Percentiles rank a stretch among this genome's conserved stretches.
phyloP scores from a whole-genome alignment of 2,113 vertebrate genomes.

The Siniperca knerii region DNA sequence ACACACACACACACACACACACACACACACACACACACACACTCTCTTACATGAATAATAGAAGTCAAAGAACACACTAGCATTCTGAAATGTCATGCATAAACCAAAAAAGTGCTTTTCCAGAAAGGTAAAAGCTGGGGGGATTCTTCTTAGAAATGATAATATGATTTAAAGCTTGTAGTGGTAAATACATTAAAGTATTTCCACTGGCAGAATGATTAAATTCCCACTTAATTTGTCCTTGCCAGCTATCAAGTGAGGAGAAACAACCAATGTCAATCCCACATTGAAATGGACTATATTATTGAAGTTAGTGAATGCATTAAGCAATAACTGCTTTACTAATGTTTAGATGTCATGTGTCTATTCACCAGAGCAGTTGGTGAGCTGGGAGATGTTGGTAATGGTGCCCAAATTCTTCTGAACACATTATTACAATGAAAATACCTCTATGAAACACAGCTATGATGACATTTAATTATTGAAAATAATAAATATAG shows the following conservation, averaged over 20 bases:
- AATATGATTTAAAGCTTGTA: background rate
- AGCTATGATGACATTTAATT: too few species aligned
- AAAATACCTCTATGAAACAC: background rate
- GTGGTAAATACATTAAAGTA: background rate
- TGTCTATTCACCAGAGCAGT: background rate
- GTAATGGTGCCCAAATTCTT: background rate
- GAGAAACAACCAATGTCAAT: constrained; percentile 5
- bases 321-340: background rate
- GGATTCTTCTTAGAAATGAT: constrained; percentile 29
- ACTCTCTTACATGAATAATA: constrained; percentile 63
- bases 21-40: constrained; percentile 46
- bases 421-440: background rate
- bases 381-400: background rate
- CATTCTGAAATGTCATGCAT: constrained; percentile 43
- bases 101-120: constrained; percentile 38
- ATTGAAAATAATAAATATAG: background rate
- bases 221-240: constrained; percentile 10
- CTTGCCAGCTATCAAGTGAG: background rate
- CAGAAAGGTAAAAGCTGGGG: constrained; percentile 30
- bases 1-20: constrained; percentile 26
- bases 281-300: background rate
- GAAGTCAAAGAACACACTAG: constrained; percentile 24
- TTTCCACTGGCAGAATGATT: constrained; percentile 42
- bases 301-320: constrained; percentile 20
- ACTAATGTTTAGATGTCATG: background rate